Conservation (phyloP, 2,113 vertebrate species). For the Ardeotis arabs region DNA sequence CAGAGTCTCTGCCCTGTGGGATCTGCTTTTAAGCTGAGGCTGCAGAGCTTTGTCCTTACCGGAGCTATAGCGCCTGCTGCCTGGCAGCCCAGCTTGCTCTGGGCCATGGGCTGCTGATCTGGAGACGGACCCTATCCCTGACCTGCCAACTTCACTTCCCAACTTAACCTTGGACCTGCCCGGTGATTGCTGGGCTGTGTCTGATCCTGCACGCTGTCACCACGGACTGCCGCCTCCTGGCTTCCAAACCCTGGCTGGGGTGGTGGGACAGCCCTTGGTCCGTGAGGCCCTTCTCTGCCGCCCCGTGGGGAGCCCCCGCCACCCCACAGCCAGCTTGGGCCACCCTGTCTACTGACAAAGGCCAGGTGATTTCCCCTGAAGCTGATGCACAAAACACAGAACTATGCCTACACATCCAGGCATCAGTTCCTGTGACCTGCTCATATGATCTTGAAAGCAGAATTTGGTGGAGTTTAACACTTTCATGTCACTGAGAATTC, state of each 20-base stretch:
- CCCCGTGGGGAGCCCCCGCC: rapidly evolving
- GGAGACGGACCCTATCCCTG: neutral
- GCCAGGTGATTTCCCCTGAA: neutral
- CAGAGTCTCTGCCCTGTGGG: neutral
- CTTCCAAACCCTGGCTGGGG: no score
- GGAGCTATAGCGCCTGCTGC: neutral
- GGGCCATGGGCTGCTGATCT: neutral
- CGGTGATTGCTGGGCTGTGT: neutral
- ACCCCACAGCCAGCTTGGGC: neutral
- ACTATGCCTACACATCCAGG: neutral
- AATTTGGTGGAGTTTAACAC: neutral
- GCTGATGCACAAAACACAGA: neutral
- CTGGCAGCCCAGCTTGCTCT: neutral
- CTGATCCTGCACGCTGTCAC: rapidly evolving
- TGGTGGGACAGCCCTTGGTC: rapidly evolving
- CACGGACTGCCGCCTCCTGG: neutral
- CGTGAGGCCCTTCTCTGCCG: neutral
- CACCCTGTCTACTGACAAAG: neutral
- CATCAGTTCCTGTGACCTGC: neutral
- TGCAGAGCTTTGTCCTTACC: neutral
- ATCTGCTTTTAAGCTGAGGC: neutral
- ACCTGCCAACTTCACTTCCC: neutral
- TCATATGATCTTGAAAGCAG: neutral
- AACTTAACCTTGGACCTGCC: neutral
- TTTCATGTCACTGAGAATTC: neutral